These are phyloP conservation scores for Chloroceryle inda DNA, from an alignment of 2,797 vertebrate genomes.

Conservation along the genomic window DNA sequence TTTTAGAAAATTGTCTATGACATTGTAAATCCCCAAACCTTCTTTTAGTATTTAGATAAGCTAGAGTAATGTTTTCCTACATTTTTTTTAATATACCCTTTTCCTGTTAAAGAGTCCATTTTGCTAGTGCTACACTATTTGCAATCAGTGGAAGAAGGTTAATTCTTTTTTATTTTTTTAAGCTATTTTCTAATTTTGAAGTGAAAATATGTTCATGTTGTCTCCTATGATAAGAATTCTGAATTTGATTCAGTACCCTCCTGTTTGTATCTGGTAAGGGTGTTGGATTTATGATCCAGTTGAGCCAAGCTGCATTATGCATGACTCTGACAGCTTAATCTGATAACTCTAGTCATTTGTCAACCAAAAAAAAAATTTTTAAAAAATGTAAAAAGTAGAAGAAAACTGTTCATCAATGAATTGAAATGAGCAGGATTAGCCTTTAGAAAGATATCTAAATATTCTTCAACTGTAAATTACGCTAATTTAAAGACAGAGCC, in stretches of 20 bases:
- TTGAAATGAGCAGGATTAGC: not conserved
- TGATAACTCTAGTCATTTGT: not conserved
- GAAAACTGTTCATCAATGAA: not conserved
- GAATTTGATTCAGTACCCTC: not conserved
- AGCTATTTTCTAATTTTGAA: not conserved
- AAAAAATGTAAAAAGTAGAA: not conserved
- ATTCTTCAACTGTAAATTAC: not conserved
- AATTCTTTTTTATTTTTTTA: not conserved
- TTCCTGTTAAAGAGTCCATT: not conserved
- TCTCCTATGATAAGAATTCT: not conserved
- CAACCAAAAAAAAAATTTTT: not conserved
- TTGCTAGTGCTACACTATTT: not conserved
- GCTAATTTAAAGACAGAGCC: not conserved
- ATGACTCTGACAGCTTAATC: not conserved
- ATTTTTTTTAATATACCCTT: not conserved
- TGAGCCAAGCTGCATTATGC: not conserved
- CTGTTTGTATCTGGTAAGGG: not conserved
- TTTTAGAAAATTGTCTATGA: not conserved
- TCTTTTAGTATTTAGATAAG: not conserved
- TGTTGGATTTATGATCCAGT: not conserved
- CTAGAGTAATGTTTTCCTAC: not conserved
- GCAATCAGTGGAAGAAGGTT: not conserved
- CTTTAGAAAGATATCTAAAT: not conserved
- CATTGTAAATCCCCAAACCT: not conserved
- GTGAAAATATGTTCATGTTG: not conserved